A percentile compares a stretch with the other conserved stretches of the same genome.
Conservation (phyloP, 2,888 invertebrate genomes). For the Yponomeuta plumbellus region DNA sequence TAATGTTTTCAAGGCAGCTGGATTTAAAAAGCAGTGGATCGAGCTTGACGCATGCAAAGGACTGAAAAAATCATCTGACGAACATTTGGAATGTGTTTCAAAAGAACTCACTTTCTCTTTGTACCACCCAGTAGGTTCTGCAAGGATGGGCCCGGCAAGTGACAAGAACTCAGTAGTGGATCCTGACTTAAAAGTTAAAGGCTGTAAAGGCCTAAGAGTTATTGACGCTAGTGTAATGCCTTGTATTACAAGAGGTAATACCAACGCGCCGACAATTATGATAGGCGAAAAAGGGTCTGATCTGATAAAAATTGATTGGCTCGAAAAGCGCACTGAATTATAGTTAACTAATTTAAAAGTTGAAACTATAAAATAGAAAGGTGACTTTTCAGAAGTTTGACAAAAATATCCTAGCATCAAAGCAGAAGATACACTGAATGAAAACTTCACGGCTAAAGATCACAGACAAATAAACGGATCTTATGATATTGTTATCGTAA, state of each 20-base stretch:
- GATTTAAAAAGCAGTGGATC: slow-evolving; percentile 45
- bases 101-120: slow-evolving; percentile 61
- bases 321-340: neutral
- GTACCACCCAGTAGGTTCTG: slow-evolving; percentile 83
- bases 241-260: slow-evolving; percentile 77
- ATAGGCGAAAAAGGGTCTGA: slow-evolving; percentile 81
- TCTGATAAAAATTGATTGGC: slow-evolving; percentile 77
- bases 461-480: no score
- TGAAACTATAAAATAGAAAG: no score
- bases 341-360: neutral
- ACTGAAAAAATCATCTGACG: slow-evolving; percentile 36
- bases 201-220: slow-evolving; percentile 72
- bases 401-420: no score
- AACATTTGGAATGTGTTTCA: slow-evolving; percentile 42
- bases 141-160: slow-evolving; percentile 76
- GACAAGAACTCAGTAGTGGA: slow-evolving; percentile 73
- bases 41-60: slow-evolving; percentile 44
- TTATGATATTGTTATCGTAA: no score
- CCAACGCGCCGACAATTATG: slow-evolving; percentile 79
- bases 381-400: no score
- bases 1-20: slow-evolving; percentile 37
- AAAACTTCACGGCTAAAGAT: no score
- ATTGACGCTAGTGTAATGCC: slow-evolving; percentile 83
- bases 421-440: no score
- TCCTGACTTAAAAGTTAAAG: slow-evolving; percentile 71